phyloP scores from a whole-genome alignment of 2,888 invertebrate genomes.

The Troglohyphantes excavatus region DNA sequence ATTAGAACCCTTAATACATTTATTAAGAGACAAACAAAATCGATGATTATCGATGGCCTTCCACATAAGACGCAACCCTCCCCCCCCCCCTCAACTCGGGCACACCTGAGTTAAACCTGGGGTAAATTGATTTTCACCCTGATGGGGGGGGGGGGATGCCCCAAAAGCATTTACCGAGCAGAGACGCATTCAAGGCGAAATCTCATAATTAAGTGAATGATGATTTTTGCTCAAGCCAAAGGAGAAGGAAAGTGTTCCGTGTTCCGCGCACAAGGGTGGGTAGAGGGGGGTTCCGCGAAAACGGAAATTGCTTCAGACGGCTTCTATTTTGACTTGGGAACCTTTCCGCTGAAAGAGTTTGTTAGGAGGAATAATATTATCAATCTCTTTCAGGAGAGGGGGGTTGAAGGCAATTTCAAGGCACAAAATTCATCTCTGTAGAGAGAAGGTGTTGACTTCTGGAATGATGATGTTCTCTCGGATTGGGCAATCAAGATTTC shows the following conservation, averaged over 20 bases:
- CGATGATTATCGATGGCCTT: too few species aligned
- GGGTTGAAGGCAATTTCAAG: conserved; percentile 62
- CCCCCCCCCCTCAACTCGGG: too few species aligned
- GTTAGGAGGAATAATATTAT: conserved; percentile 77
- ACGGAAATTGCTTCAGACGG: conserved; percentile 77
- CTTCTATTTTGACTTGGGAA: conserved; percentile 67
- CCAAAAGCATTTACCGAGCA: conserved; percentile 58
- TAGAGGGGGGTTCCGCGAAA: conserved; percentile 25
- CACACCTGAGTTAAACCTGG: conserved; percentile 36
- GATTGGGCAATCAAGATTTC: neutral
- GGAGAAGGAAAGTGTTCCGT: conserved; percentile 60
- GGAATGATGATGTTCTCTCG: conserved; percentile 26
- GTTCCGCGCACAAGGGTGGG: too few species aligned
- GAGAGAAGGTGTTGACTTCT: conserved; percentile 34
- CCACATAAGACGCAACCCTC: too few species aligned
- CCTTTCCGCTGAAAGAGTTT: conserved; percentile 68
- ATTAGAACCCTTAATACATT: too few species aligned
- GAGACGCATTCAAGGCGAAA: conserved; percentile 25
- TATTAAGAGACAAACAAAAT: too few species aligned
- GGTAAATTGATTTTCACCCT: conserved; percentile 63
- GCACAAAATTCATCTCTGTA: conserved; percentile 50
- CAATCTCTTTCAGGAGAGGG: conserved; percentile 59
- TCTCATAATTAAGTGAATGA: conserved; percentile 77
- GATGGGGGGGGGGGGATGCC: conserved; percentile 25
- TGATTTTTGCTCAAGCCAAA: conserved; percentile 71